Evolutionary conservation across 2,888 invertebrate genomes (phyloP).

Genomic region (Oegoconia quadripuncta): DNA sequence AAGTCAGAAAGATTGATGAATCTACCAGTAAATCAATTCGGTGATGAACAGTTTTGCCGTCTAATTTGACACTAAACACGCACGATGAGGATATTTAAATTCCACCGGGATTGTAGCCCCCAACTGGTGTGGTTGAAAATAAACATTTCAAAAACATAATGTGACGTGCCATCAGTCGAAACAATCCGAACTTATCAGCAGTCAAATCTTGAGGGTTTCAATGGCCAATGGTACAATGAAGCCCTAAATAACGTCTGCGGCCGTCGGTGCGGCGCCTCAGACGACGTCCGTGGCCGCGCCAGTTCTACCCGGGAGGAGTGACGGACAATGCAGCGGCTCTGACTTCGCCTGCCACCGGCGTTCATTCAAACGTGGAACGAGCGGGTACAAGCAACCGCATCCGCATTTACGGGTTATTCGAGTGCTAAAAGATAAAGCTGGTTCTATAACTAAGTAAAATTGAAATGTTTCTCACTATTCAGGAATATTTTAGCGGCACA

Average conservation of each 20-base stretch:
- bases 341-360: conserved; percentile 56
- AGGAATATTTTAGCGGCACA: background rate
- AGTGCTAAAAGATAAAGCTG: conserved; percentile 52
- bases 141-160: conserved; percentile 40
- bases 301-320: conserved; percentile 47
- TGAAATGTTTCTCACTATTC: conserved; percentile 15
- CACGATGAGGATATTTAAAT: conserved; percentile 30
- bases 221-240: conserved; percentile 66
- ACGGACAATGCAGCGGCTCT: conserved; percentile 63
- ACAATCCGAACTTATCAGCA: conserved; percentile 60
- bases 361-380: conserved; percentile 29
- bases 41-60: conserved; percentile 63
- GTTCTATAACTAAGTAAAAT: conserved; percentile 11
- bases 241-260: conserved; percentile 67
- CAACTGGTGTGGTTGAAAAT: conserved; percentile 22
- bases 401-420: conserved; percentile 52
- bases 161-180: conserved; percentile 69
- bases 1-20: conserved; percentile 71
- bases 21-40: conserved; percentile 60
- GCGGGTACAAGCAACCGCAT: conserved; percentile 40
- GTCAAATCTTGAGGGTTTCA: conserved; percentile 56
- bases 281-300: conserved; percentile 49
- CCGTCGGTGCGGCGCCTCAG: conserved; percentile 70
- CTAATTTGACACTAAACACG: conserved; percentile 74
- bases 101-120: background rate